These are phyloP conservation scores for Esperia sulphurella DNA, from an alignment of 2,888 invertebrate genomes.

Conservation along the genomic window DNA sequence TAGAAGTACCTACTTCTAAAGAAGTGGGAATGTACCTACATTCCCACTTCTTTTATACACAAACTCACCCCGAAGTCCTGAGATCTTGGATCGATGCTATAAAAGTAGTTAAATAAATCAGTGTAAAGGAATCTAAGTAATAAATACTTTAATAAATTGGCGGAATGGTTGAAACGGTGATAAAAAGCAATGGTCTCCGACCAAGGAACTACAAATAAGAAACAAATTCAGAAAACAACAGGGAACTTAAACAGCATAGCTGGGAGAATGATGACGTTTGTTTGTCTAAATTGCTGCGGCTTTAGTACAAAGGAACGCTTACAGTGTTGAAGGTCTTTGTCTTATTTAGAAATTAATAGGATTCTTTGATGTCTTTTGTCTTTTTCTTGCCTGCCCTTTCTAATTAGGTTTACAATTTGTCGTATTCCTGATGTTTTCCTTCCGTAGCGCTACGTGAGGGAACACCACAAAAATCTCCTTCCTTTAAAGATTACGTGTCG, in stretches of 20 bases:
- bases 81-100: too few relatives aligned
- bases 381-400: background rate
- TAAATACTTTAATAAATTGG: constrained; percentile 3
- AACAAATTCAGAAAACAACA: constrained; percentile 4
- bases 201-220: constrained; percentile 7
- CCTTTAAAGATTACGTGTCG: constrained; percentile 13
- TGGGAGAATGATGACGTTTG: constrained; percentile 2
- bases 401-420: constrained; percentile 9
- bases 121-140: background rate
- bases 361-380: constrained; percentile 3
- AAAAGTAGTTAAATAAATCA: too few relatives aligned
- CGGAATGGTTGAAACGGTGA: constrained; percentile 4
- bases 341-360: constrained; percentile 12
- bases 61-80: too few relatives aligned
- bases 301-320: constrained; percentile 3
- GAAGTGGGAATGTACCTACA: too few relatives aligned
- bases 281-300: constrained; percentile 7
- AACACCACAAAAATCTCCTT: constrained; percentile 6
- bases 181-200: constrained; percentile 11
- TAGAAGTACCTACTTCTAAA: too few relatives aligned
- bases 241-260: background rate
- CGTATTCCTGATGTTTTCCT: constrained; percentile 3
- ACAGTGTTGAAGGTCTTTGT: constrained; percentile 3
- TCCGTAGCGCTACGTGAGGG: background rate
- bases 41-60: too few relatives aligned